Conservation (phyloP, 2,888 invertebrate genomes). For the Rhaphigaster nebulosa region DNA sequence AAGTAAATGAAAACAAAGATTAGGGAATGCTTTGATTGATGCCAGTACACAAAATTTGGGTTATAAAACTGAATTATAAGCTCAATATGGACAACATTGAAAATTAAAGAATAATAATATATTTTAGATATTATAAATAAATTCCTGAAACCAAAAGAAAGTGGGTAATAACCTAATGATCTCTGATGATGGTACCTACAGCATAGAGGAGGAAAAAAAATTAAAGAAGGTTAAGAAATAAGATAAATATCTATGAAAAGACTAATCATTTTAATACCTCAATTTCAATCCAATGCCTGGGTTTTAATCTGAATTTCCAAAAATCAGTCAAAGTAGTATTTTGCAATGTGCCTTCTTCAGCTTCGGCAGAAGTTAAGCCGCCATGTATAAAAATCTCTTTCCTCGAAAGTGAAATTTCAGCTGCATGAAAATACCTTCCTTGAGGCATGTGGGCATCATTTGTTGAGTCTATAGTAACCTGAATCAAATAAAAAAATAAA, state of each 20-base stretch:
- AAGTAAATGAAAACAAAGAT: no score
- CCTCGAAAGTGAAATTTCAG: conserved; percentile 86
- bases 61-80: no score
- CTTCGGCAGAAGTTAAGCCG: conserved; percentile 75
- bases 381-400: conserved; percentile 92
- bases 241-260: background rate
- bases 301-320: conserved; percentile 92
- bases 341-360: conserved; percentile 68
- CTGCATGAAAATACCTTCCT: conserved; percentile 92
- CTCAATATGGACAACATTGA: no score
- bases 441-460: conserved; percentile 89
- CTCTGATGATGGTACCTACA: no score
- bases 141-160: no score
- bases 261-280: conserved; percentile 68
- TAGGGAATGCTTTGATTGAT: no score
- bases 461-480: conserved; percentile 86
- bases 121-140: no score
- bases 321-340: conserved; percentile 86
- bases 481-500: conserved; percentile 50
- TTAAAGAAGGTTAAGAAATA: background rate
- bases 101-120: no score
- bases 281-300: conserved; percentile 84
- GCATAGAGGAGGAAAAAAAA: no score
- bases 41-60: no score
- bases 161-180: no score